phyloP scores from a whole-genome alignment of 2,113 vertebrate genomes.

The Scomber colias region DNA sequence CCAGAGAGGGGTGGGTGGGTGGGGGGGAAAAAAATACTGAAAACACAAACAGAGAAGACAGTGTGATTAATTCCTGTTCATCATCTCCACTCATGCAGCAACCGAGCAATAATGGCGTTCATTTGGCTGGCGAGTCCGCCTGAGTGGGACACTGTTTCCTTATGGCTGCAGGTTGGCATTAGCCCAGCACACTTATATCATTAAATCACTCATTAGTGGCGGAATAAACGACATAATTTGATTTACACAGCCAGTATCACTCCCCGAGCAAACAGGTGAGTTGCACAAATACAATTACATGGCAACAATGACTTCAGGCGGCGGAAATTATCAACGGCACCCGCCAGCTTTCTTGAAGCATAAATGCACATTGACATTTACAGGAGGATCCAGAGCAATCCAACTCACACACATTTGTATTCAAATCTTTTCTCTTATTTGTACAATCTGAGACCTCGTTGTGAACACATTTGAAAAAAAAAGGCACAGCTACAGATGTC shows the following conservation, averaged over 20 bases:
- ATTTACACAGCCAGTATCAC: constrained; percentile 68
- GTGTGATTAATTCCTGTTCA: constrained; percentile 78
- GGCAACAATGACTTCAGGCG: constrained; percentile 70
- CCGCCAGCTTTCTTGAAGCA: constrained; percentile 36
- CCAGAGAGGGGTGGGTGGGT: background rate
- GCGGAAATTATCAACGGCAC: constrained; percentile 60
- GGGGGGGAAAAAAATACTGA: background rate
- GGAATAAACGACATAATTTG: constrained; percentile 73
- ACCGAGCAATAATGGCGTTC: constrained; percentile 83
- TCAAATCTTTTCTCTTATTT: constrained; percentile 21
- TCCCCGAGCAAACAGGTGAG: constrained; percentile 76
- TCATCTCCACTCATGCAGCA: constrained; percentile 80
- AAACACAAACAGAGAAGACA: constrained; percentile 58
- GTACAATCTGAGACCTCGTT: constrained; percentile 18
- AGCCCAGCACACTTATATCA: constrained; percentile 83
- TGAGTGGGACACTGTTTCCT: constrained; percentile 80
- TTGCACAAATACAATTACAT: constrained; percentile 76
- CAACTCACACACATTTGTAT: constrained; percentile 5
- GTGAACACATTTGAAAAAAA: constrained; percentile 2
- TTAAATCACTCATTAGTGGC: constrained; percentile 80
- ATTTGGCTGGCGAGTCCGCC: constrained; percentile 79
- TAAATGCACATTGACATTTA: constrained; percentile 70
- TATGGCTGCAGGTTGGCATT: constrained; percentile 78
- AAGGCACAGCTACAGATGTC: constrained; percentile 6
- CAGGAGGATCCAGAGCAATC: constrained; percentile 26